Evolutionary conservation across 2,797 vertebrate species (phyloP).

Genomic region (Characodon lateralis): DNA sequence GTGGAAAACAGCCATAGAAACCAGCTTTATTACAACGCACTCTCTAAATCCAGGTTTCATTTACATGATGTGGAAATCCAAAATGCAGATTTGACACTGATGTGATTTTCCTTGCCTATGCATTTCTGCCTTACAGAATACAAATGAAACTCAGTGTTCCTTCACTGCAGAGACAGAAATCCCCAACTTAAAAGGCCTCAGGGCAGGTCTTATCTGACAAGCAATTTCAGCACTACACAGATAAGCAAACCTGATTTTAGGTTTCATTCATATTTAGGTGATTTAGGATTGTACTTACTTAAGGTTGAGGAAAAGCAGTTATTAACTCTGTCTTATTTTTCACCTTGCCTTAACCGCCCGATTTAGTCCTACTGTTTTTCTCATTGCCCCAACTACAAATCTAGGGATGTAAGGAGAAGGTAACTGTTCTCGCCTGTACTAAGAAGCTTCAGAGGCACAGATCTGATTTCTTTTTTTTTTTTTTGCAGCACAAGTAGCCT

Average conservation of each 20-base stretch:
- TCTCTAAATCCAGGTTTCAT: constrained; percentile 6
- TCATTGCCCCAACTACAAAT: too few species aligned
- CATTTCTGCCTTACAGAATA: background rate
- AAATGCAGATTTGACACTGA: constrained; percentile 1
- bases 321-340: background rate
- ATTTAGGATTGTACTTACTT: background rate
- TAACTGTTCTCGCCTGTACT: background rate
- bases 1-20: background rate
- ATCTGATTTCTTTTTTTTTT: too few species aligned
- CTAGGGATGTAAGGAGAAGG: too few species aligned
- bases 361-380: background rate
- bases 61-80: background rate
- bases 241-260: background rate
- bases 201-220: background rate
- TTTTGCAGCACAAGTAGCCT: too few species aligned
- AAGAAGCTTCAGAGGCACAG: background rate
- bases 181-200: constrained; percentile 1
- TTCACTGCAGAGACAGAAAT: background rate
- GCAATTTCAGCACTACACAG: background rate
- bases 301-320: background rate
- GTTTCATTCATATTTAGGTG: background rate
- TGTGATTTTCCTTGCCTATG: constrained; percentile 4
- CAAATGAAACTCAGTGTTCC: background rate
- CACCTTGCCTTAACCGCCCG: too few species aligned
- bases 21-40: background rate